Evolutionary conservation across 2,888 invertebrate genomes (phyloP).

Genomic region (Aphodius granarius): DNA sequence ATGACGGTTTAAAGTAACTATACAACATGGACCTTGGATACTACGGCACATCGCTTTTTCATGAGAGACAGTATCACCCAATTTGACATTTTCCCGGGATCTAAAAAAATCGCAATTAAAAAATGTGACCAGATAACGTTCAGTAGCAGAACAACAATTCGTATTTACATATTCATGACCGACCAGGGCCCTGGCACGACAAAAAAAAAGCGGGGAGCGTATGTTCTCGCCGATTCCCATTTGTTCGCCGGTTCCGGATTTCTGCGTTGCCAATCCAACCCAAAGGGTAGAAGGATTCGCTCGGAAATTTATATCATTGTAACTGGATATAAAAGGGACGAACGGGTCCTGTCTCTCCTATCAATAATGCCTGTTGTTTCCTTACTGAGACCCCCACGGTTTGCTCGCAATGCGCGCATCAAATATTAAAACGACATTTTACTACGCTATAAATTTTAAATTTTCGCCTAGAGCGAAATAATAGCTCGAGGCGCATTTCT

Average conservation of each 20-base stretch:
- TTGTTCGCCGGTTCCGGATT: background rate
- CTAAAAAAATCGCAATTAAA: background rate
- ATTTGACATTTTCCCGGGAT: too few relatives aligned
- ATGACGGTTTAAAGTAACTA: background rate
- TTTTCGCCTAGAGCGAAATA: background rate
- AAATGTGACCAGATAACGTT: background rate
- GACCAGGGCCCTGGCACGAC: background rate
- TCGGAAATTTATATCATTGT: background rate
- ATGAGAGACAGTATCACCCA: background rate
- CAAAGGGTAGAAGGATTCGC: background rate
- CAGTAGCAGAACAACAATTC: background rate
- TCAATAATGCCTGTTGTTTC: background rate
- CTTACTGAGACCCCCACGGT: background rate
- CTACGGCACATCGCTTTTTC: background rate
- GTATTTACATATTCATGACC: background rate
- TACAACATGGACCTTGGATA: background rate
- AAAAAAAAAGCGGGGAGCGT: background rate
- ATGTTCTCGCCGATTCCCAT: background rate
- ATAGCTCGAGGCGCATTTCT: background rate
- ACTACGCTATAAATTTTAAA: background rate
- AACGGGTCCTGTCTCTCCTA: background rate
- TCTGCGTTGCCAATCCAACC: background rate
- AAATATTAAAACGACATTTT: background rate
- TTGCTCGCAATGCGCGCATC: background rate
- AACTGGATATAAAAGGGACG: background rate